A percentile compares a stretch with the other conserved stretches of the same genome.
phyloP scores from a whole-genome alignment of 2,888 invertebrate genomes.

The Bruchidius siliquastri region DNA sequence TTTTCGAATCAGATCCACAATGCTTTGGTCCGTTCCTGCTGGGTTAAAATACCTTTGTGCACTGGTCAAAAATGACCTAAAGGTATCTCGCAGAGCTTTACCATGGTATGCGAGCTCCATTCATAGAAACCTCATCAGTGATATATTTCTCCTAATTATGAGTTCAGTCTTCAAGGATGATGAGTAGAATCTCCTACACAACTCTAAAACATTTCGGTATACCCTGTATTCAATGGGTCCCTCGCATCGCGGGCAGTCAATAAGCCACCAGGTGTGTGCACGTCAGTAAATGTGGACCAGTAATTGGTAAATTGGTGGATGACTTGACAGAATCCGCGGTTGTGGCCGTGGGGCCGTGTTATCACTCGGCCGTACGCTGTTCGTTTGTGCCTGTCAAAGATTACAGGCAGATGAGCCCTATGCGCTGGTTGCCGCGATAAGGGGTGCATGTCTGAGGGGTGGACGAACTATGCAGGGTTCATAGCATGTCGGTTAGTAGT shows the following conservation, averaged over 20 bases:
- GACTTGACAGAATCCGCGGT: slow-evolving; percentile 41
- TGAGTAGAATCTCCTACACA: no score
- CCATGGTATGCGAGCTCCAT: no score
- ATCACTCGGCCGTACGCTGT: slow-evolving; percentile 36
- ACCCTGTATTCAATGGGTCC: background rate
- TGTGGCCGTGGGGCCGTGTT: slow-evolving; percentile 23
- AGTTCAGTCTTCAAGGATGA: no score
- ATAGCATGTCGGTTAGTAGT: no score
- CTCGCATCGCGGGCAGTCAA: background rate
- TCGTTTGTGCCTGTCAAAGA: slow-evolving; percentile 33
- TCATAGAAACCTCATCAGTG: no score
- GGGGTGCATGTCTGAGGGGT: background rate
- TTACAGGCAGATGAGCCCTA: slow-evolving; percentile 29
- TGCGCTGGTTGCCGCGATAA: slow-evolving; percentile 8
- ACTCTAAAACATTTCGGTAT: background rate
- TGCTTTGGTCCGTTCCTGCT: no score
- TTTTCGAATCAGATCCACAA: no score
- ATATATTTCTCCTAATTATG: no score
- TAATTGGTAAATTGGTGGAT: slow-evolving; percentile 42
- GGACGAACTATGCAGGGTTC: background rate
- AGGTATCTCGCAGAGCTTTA: no score
- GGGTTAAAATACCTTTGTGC: no score
- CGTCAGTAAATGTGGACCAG: slow-evolving; percentile 23
- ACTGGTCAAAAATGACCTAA: no score
- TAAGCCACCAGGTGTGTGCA: slow-evolving; percentile 19